Conservation (phyloP, 2,888 invertebrate species). For the Cylloceria caligata region DNA sequence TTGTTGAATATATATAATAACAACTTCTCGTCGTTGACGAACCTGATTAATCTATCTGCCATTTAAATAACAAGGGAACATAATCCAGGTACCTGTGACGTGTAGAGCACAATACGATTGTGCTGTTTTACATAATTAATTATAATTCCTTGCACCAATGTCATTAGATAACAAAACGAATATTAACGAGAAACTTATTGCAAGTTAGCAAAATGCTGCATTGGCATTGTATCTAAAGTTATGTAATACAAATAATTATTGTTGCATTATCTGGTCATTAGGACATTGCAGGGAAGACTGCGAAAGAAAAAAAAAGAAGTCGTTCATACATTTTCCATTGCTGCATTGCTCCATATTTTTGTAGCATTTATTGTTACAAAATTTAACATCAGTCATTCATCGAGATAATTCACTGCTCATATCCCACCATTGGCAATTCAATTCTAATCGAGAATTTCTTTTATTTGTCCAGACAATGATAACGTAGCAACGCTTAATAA, state of each 20-base stretch:
- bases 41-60: no score
- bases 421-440: not conserved
- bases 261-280: no score
- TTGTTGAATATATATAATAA: no score
- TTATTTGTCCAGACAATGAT: constrained; percentile 70
- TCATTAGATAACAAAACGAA: not conserved
- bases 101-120: not conserved
- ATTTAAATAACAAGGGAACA: no score
- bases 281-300: not conserved
- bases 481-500: constrained; percentile 67
- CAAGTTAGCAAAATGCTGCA: not conserved
- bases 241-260: no score
- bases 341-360: not conserved
- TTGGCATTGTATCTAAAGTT: not conserved
- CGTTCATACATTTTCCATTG: not conserved
- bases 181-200: not conserved
- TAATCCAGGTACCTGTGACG: no score
- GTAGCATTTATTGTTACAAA: not conserved
- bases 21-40: no score
- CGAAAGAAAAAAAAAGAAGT: not conserved
- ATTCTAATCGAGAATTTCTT: constrained; percentile 57
- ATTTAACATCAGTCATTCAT: not conserved
- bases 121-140: not conserved
- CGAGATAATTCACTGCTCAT: not conserved
- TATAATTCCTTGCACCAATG: not conserved